Evolutionary conservation across 1,140 invertebrate species (phyloP), one percentile per base, ranked within the genome.

Genomic region (Leptinotarsa defecta): DNA sequence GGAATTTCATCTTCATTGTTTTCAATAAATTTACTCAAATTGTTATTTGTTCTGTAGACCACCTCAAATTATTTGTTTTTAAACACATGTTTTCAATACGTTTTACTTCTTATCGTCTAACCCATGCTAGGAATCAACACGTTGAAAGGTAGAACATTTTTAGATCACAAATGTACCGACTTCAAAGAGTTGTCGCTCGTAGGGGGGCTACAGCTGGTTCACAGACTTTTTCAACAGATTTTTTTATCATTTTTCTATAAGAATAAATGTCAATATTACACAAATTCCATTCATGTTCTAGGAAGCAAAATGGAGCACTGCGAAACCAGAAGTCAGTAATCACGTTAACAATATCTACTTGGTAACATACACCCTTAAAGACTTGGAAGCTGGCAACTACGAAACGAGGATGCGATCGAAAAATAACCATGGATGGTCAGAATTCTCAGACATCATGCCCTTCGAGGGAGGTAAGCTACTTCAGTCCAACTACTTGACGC

Each of bases 341-440:
- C 65, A 61, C 11, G 76, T 78, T 43, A 77, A 78, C n/a, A 75
- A 80, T 19, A 65, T 77, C 1, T 83, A 82, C 71, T 22, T 74
- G 3, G 77, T 82, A 1, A 81, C 81, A 52, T 74, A 80, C 63
- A 79, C 76, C 8, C 73, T 82, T 8, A 78, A 78, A 52, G 73
- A 70, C 19, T 52, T 82, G 13, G 79, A 76, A 22, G 75, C 76
- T 19, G 81, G 80, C 48, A 64, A 69, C 15, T 83, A 82, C 57
- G 82, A 83, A 73, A 78, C 80, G 13, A 80, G 77, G 48, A 69
- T 78, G 19, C 34, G 81, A 43, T 82, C 82, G 1, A 49, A 75
- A 63, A 83, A 83, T 57, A 17, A 13, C 1, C 78, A 83, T 63
- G 82, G 82, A 13, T 83, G 82, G 82, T 82, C 81, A 22, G 75